Percentiles rank a stretch among this genome's conserved stretches.
These are phyloP conservation scores for Lampropteryx suffumata DNA, from an alignment of 2,888 invertebrate genomes.

Conservation along the genomic window DNA sequence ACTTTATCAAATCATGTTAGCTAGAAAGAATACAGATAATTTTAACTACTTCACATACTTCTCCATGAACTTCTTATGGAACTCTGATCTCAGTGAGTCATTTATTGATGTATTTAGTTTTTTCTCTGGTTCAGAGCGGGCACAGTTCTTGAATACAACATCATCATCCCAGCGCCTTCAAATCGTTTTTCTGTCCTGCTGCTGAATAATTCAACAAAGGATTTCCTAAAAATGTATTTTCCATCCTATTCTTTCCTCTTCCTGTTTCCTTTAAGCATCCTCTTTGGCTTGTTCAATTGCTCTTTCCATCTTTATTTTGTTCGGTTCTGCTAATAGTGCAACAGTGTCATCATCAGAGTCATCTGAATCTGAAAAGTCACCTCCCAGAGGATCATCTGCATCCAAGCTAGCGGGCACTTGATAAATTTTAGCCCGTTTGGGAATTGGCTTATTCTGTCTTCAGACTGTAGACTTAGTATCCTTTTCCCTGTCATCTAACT, in stretches of 20 bases:
- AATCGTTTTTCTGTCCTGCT: conserved; percentile 88
- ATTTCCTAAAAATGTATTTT: conserved; percentile 98
- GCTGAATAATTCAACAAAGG: conserved; percentile 95
- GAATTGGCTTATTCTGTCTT: conserved; percentile 64
- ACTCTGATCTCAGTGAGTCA: conserved; percentile 98
- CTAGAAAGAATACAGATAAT: background rate
- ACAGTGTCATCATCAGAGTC: conserved; percentile 98
- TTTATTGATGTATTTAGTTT: conserved; percentile 96
- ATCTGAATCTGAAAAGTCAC: conserved; percentile 90
- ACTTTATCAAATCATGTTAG: background rate
- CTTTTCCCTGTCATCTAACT: conserved; percentile 96
- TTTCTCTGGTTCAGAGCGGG: conserved; percentile 96
- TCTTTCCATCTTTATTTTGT: conserved; percentile 97
- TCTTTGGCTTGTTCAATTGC: conserved; percentile 95
- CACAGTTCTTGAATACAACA: conserved; percentile 99
- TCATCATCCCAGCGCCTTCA: conserved; percentile 99
- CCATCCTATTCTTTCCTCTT: conserved; percentile 99
- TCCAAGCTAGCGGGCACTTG: conserved; percentile 94
- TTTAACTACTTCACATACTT: conserved; percentile 96
- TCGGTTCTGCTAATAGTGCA: conserved; percentile 95
- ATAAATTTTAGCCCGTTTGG: conserved; percentile 88
- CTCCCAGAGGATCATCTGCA: conserved; percentile 97
- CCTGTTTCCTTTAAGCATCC: conserved; percentile 94
- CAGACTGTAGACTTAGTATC: conserved; percentile 71
- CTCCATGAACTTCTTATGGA: conserved; percentile 99